Evolutionary conservation across 2,888 invertebrate genomes (phyloP), one percentile per base, ranked within the genome.

Genomic region (Omphaloscelis lunosa): DNA sequence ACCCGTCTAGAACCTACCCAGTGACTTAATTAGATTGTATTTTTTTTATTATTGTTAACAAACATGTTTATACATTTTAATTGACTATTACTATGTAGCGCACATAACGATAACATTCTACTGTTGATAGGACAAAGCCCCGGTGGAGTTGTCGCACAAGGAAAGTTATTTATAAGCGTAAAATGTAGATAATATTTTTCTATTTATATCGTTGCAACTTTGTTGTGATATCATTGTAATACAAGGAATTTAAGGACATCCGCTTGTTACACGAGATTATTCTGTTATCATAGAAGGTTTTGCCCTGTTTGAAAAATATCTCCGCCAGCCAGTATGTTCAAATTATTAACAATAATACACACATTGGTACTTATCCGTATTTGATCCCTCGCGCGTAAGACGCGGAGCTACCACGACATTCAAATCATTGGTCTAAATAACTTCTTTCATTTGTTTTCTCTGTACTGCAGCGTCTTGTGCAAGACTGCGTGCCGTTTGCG

Each of bases 111-210:
- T 84, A 84, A 72, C 71, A 63, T 41, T 78, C 8, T 71, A 62
- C 63, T 63, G 56, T 67, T 17, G 69, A 72, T 84, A 70, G 51
- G 84, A 76, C 79, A 76, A 74, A 76, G 76, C 69, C 34, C 9
- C 41, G 12, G 29, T 69, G n/a, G 73, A 73, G 61, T 69, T 82
- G 79, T 84, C 82, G 20, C 34, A 84, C 75, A 74, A 84, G 85
- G 85, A 82, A 79, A 76, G 73, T 69, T 82, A 85, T 84, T 72
- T 72, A 84, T 85, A 79, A 62, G 41, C 41, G 45, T 41, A 2
- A 48, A 39, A 27, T 65, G 61, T 62, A 27, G 53, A 72, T 45
- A 70, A 51, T 23, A 45, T 45, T 7, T 23, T 29, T 34, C 51
- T 68, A 45, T 68, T 62, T 59, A 23, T 48, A 29, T 76, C 39